Evolutionary conservation across 2,888 invertebrate species (phyloP), one percentile per base, ranked within the genome.

Genomic region (Lordiphosa fenestrarum): DNA sequence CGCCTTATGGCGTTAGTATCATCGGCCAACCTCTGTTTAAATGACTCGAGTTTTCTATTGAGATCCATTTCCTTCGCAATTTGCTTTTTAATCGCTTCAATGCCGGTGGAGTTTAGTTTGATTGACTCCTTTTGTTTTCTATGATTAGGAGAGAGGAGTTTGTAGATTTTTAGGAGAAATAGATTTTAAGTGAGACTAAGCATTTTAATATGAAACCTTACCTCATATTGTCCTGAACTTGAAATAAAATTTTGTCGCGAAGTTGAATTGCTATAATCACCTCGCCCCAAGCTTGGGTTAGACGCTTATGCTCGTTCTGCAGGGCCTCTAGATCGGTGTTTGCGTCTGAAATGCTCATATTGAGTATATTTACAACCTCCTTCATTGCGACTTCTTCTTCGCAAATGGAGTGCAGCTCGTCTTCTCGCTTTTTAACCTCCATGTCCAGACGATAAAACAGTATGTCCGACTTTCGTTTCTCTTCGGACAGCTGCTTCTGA

Each of bases 281-380:
- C 10, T 93, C 92, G 84, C 94, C 93, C 95, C 95, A 95, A 5
- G 94, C 91, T 73, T 92, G 92, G 65, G 94, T 91, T 13, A 95
- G 89, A 4, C 93, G 92, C 37, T 92, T 92, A 63, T 94, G 93
- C 73, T 95, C 95, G 46, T 92, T 89, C 73, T 94, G 93, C 47
- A 95, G 85, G 19, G 92, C 93, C 84, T 94, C 94, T 19, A 95
- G 89, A 81, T 95, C 95, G 0, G 93, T 92, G 61, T 93, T 93
- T n/a, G 93, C 93, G 63, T 93, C 91, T 0, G 93, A 92, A 25
- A 94, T 91, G 86, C 93, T 90, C 75, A 91, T 91, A 37, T 91
- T 91, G 12, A 92, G 80, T 10, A 90, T 87, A 59, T 92, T 91
- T 83, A 93, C 92, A 74, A 94, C 93, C 4, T 90, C 90, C 44